Evolutionary conservation across 2,888 invertebrate species (phyloP).

Genomic region (Pseudanteris insignis): DNA sequence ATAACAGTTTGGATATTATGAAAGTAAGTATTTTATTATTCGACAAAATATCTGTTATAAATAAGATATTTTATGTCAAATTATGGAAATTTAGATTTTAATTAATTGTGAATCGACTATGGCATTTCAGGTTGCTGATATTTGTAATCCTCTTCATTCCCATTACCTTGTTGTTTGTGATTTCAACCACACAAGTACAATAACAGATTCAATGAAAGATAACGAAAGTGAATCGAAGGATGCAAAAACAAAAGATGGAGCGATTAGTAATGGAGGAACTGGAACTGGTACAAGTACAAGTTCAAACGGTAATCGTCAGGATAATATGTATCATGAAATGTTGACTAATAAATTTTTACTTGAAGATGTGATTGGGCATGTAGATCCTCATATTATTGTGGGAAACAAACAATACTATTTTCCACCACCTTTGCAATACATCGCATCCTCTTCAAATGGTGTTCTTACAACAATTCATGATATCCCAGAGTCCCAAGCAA

Average conservation of each 20-base stretch:
- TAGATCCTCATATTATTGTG: conserved; percentile 61
- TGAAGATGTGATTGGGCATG: conserved; percentile 65
- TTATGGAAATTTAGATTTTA: no score
- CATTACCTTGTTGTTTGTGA: conserved; percentile 75
- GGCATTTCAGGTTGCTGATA: conserved; percentile 50
- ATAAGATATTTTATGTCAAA: no score
- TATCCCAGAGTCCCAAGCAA: neutral
- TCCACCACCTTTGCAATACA: conserved; percentile 47
- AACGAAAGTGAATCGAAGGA: conserved; percentile 62
- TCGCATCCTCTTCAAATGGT: conserved; percentile 59
- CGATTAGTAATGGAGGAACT: conserved; percentile 47
- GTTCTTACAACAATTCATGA: conserved; percentile 50
- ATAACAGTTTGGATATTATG: conserved; percentile 67
- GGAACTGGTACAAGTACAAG: conserved; percentile 70
- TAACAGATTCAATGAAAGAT: conserved; percentile 66
- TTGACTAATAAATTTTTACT: conserved; percentile 63
- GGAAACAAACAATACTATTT: conserved; percentile 58
- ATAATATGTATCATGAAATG: conserved; percentile 63
- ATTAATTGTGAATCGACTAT: no score
- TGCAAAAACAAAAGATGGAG: conserved; percentile 64
- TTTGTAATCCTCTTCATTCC: conserved; percentile 56
- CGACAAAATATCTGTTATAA: no score
- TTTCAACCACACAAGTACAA: conserved; percentile 72
- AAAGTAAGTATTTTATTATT: conserved; percentile 59
- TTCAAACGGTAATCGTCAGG: conserved; percentile 63